phyloP scores from a whole-genome alignment of 2,113 vertebrate genomes.

The Anoura caudifer region DNA sequence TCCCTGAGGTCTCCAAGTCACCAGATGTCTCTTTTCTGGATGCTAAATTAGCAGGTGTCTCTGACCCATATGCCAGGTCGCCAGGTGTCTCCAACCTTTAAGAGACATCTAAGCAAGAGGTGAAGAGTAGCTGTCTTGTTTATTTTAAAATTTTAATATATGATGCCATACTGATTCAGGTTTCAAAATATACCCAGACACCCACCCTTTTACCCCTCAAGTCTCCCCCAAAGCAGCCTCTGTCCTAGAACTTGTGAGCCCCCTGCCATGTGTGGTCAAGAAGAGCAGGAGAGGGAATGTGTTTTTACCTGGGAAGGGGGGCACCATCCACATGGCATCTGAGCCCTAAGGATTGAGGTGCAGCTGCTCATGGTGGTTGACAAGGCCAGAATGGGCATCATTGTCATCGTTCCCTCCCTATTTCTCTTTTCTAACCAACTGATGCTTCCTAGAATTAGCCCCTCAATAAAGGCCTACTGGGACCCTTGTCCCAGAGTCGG shows the following conservation, averaged over 20 bases:
- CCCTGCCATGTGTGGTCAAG: neutral
- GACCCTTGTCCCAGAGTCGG: neutral
- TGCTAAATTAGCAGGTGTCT: neutral
- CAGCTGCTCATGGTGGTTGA: neutral
- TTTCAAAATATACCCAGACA: neutral
- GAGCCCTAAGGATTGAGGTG: no score
- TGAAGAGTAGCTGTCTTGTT: neutral
- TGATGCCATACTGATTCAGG: neutral
- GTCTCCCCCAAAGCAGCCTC: neutral
- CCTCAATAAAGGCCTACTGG: neutral
- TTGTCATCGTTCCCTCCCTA: neutral
- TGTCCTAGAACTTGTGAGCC: neutral
- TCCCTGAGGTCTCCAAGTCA: neutral
- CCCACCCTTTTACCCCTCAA: rapidly evolving
- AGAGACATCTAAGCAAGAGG: neutral
- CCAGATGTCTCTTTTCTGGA: no score
- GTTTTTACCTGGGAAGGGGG: neutral
- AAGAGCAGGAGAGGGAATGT: neutral
- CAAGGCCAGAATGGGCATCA: neutral
- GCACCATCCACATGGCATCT: neutral
- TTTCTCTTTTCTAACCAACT: neutral
- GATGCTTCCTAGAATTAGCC: neutral
- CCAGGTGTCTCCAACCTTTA: neutral
- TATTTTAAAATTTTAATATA: neutral
- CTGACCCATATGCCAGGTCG: neutral